Evolutionary conservation across 1,140 invertebrate species (phyloP).

Genomic region (Berghia stephanieae): DNA sequence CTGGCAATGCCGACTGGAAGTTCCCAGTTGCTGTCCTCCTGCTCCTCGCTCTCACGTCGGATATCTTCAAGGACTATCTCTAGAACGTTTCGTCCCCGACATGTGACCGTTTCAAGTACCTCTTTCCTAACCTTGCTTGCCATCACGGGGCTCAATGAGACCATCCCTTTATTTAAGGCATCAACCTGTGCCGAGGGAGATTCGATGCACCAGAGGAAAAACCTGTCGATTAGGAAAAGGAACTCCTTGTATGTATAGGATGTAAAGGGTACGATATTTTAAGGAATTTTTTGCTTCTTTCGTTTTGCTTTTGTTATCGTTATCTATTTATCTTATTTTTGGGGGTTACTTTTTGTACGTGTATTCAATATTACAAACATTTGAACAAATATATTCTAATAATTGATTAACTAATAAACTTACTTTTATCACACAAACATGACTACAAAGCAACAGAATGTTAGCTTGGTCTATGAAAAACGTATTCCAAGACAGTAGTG

Average conservation of each 20-base stretch:
- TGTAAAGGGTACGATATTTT: not conserved
- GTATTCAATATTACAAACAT: not conserved
- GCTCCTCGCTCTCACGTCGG: conserved; percentile 27
- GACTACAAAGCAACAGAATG: too few relatives aligned
- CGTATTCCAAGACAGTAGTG: too few relatives aligned
- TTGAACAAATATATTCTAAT: too few relatives aligned
- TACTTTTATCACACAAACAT: too few relatives aligned
- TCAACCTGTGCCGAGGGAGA: conserved; percentile 26
- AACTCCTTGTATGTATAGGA: not conserved
- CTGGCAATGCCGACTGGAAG: conserved; percentile 34
- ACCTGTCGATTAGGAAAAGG: not conserved
- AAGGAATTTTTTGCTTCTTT: not conserved
- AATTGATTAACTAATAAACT: not conserved
- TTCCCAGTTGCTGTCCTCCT: conserved; percentile 35
- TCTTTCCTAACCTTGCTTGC: conserved; percentile 23
- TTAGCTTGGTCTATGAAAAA: too few relatives aligned
- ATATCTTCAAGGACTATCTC: conserved; percentile 38
- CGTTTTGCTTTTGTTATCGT: not conserved
- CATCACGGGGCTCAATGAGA: conserved; percentile 39
- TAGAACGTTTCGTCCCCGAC: conserved; percentile 40
- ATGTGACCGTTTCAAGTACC: conserved; percentile 45
- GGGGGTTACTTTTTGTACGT: not conserved
- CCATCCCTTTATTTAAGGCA: conserved; percentile 35
- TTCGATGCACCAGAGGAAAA: conserved; percentile 45
- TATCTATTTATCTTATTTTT: not conserved